Base-by-base conservation (phyloP, 2,797 vertebrate genomes). In the Sternotherus odoratus region DNA sequence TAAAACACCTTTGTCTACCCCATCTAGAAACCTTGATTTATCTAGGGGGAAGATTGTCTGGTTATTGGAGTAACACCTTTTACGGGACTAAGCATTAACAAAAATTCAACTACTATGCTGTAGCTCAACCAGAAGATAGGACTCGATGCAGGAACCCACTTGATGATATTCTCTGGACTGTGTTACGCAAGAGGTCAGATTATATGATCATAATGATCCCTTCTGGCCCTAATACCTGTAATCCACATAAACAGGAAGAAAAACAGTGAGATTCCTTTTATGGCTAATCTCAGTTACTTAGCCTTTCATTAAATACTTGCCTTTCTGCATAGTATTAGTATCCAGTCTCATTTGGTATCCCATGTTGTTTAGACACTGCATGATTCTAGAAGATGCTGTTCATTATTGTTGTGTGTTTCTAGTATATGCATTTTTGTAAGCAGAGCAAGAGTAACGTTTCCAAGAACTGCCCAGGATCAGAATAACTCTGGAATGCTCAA, bases 371-470 rank as follows among this genome's bases (percentile, higher is more conserved):
- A 82, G 81, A 83, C 91, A 88, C 92, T 97, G 94, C 90, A 93
- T 97, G 93, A 94, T 94, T 96, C 96, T 94, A 19, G 80, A 82
- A 94, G 89, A 83, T 95, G 91, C 94, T 95, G 87, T 95, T 95
- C 1, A 0, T 95, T 96, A 87, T 93, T 28, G 0, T 89, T 36
- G 82, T 36, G 19, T 69, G 88, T 91, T 96, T 92, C 79, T 92
- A 83, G 56, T 92, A 85, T 91, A 83, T 95, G 92, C 96, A 12
- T 96, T 96, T 96, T 92, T 85, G 83, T 86, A 90, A 63, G 81
- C 66, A 93, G 90, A 90, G 28, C 82, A 88, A 92, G 51, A 95
- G 74, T 92, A 89, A 95, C 94, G 82, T 91, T 96, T 97, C 96
- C 95, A 93, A 95, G 92, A 94, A 94, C 39, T 43, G 23, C 12